Evolutionary conservation across 64 coral and sea anemone genomes (phyloP).

Genomic region (Platygyra sinensis): DNA sequence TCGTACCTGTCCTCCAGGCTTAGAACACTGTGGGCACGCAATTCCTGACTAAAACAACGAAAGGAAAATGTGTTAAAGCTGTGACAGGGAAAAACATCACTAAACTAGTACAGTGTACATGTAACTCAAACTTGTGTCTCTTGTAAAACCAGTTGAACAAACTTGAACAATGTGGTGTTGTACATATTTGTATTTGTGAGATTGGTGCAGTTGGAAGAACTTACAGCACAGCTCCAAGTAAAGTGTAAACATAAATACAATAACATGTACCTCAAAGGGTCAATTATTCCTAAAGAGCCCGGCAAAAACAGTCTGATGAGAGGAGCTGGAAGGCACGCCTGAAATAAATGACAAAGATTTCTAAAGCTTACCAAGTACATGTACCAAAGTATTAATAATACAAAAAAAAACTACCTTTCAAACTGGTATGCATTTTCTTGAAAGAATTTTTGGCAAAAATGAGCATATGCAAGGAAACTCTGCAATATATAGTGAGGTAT

Average conservation of each 20-base stretch:
- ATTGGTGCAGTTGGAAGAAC: not conserved
- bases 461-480: too few relatives aligned
- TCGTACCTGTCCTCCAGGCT: constrained; percentile 90
- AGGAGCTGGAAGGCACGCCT: constrained; percentile 94
- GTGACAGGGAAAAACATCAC: not conserved
- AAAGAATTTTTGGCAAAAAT: too few relatives aligned
- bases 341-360: constrained; percentile 12
- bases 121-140: too few relatives aligned
- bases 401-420: too few relatives aligned
- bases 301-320: constrained; percentile 90
- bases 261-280: constrained; percentile 87
- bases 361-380: too few relatives aligned
- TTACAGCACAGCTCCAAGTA: not conserved
- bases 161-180: too few relatives aligned
- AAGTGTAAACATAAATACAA: not conserved
- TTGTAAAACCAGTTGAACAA: too few relatives aligned
- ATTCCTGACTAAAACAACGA: constrained; percentile 76
- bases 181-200: not conserved
- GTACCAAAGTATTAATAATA: too few relatives aligned
- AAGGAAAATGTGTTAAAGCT: not conserved
- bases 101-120: not conserved
- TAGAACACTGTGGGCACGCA: constrained; percentile 91
- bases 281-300: constrained; percentile 95
- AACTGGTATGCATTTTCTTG: too few relatives aligned
- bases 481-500: too few relatives aligned